A percentile compares a stretch with the other conserved stretches of the same genome.
Evolutionary conservation across 2,797 vertebrate species (phyloP).

Genomic region (Brachyrhaphis roseni): DNA sequence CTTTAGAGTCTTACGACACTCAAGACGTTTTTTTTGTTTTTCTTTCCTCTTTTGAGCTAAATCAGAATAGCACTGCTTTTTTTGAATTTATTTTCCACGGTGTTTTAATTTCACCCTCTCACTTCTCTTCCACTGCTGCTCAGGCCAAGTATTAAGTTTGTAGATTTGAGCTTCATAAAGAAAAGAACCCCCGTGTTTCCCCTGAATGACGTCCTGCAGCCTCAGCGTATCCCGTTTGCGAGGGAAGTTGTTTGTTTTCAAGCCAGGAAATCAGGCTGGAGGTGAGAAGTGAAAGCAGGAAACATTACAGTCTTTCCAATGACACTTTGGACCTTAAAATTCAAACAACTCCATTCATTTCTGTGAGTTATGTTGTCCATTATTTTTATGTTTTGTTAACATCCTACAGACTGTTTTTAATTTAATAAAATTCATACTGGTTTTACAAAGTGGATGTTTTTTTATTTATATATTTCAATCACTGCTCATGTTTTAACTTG

Average conservation of each 20-base stretch:
- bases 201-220: conserved; percentile 49
- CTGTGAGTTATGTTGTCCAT: conserved; percentile 55
- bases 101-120: conserved; percentile 45
- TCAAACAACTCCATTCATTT: conserved; percentile 54
- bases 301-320: conserved; percentile 47
- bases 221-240: conserved; percentile 48
- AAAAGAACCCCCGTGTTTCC: conserved; percentile 26
- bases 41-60: conserved; percentile 51
- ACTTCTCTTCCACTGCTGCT: conserved; percentile 46
- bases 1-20: conserved; percentile 75
- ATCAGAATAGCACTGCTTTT: conserved; percentile 44
- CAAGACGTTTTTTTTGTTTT: conserved; percentile 35
- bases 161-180: conserved; percentile 26
- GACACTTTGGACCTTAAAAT: conserved; percentile 71
- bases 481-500: background rate
- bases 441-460: conserved; percentile 64
- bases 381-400: conserved; percentile 68
- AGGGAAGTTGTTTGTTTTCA: conserved; percentile 41
- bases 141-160: conserved; percentile 16
- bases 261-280: conserved; percentile 41
- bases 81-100: conserved; percentile 52
- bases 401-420: conserved; percentile 79
- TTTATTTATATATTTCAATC: background rate
- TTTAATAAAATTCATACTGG: conserved; percentile 82
- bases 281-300: conserved; percentile 34